These are phyloP conservation scores for Maniola hyperantus DNA, from an alignment of 2,888 invertebrate genomes.

Conservation along the genomic window DNA sequence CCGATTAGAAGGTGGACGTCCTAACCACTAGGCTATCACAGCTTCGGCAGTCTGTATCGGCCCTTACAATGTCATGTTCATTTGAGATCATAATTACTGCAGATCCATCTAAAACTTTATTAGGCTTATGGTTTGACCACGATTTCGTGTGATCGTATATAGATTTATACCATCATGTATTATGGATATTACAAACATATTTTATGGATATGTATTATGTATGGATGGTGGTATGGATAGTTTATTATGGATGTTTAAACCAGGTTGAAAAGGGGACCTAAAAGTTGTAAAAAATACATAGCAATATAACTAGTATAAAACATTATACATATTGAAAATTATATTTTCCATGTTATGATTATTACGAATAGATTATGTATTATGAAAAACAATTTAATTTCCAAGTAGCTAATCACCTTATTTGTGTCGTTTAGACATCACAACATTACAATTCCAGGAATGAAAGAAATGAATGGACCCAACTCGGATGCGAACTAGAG, in stretches of 20 bases:
- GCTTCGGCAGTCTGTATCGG: too few species aligned
- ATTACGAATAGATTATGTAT: neutral
- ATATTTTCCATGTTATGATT: neutral
- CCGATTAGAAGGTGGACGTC: too few species aligned
- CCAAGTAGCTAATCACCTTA: conserved; percentile 10
- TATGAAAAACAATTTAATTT: conserved; percentile 16
- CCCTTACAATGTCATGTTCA: too few species aligned
- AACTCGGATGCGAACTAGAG: neutral
- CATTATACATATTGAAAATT: neutral
- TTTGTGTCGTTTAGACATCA: conserved; percentile 6
- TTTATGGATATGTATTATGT: too few species aligned
- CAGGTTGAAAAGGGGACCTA: neutral
- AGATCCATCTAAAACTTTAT: too few species aligned
- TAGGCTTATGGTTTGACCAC: too few species aligned
- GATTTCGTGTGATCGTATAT: too few species aligned
- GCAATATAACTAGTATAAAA: neutral
- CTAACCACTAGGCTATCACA: too few species aligned
- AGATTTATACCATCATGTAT: too few species aligned
- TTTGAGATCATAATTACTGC: too few species aligned
- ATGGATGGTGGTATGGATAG: too few species aligned
- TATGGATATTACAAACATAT: too few species aligned
- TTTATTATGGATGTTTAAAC: neutral
- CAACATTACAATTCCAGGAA: conserved; percentile 11
- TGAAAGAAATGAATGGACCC: conserved; percentile 5
- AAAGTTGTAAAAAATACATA: neutral